phyloP scores from a whole-genome alignment of 2,113 vertebrate species.

The Epinephelus cyanopodus region DNA sequence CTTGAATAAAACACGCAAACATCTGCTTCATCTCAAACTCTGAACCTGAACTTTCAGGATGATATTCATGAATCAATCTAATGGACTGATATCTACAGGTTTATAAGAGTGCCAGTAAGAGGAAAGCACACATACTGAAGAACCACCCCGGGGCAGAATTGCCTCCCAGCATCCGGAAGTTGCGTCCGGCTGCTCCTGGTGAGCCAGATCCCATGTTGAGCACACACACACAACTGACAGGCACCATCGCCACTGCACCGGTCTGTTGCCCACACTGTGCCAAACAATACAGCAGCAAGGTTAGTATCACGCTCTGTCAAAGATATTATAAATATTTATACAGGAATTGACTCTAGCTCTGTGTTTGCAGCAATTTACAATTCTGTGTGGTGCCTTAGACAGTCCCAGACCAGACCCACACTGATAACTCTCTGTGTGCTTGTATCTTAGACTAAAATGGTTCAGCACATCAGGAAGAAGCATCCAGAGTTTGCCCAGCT shows the following conservation, averaged over 20 bases:
- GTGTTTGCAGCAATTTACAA: not conserved
- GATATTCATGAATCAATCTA: not conserved
- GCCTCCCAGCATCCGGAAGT: conserved; percentile 96
- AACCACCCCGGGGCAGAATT: conserved; percentile 97
- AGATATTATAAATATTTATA: not conserved
- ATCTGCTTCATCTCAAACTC: not conserved
- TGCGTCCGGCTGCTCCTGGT: conserved; percentile 94
- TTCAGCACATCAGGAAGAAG: conserved; percentile 98
- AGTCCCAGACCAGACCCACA: too few relatives aligned
- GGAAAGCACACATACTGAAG: conserved; percentile 98
- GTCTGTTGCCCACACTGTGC: conserved; percentile 98
- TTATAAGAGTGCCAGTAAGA: conserved; percentile 98
- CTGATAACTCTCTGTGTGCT: not conserved
- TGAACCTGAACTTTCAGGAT: not conserved
- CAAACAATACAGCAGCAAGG: conserved; percentile 99
- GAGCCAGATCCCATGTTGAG: conserved; percentile 98
- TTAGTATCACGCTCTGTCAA: conserved; percentile 44
- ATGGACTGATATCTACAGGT: conserved; percentile 84
- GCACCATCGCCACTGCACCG: conserved; percentile 95
- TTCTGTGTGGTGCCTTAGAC: not conserved
- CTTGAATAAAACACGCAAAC: not conserved
- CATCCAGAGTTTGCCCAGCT: conserved; percentile 94
- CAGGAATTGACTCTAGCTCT: not conserved
- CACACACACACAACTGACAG: conserved; percentile 97
- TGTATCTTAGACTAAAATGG: conserved; percentile 94